A percentile compares a stretch with the other conserved stretches of the same genome.
These are phyloP conservation scores for Amphimallon solstitiale DNA, from an alignment of 2,888 invertebrate genomes.

Conservation along the genomic window DNA sequence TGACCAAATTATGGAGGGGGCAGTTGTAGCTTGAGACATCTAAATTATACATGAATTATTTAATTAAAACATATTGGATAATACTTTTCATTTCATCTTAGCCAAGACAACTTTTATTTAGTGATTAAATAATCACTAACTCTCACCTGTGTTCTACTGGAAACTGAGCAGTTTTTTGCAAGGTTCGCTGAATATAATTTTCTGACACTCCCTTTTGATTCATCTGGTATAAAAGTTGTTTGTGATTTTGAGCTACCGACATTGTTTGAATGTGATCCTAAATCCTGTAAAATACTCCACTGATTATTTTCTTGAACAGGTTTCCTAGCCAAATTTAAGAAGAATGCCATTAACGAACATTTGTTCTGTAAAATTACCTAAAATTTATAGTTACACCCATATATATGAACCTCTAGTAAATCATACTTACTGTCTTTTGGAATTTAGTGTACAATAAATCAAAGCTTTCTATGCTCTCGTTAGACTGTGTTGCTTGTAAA, in stretches of 20 bases:
- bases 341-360: conserved; percentile 54
- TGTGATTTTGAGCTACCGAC: conserved; percentile 45
- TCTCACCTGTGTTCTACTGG: conserved; percentile 44
- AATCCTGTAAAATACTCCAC: conserved; percentile 49
- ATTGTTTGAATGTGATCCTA: conserved; percentile 49
- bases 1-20: conserved; percentile 52
- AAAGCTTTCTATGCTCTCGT: conserved; percentile 55
- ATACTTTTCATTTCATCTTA: too few relatives aligned
- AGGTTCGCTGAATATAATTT: conserved; percentile 37
- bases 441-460: conserved; percentile 57
- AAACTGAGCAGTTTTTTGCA: conserved; percentile 33
- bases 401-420: not conserved
- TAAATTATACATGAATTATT: conserved; percentile 17
- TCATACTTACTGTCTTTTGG: conserved; percentile 54
- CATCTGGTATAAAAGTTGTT: conserved; percentile 48
- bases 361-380: conserved; percentile 56
- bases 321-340: conserved; percentile 51
- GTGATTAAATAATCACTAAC: not conserved
- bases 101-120: not conserved
- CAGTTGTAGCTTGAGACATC: conserved; percentile 50
- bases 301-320: conserved; percentile 28
- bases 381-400: conserved; percentile 34
- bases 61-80: not conserved
- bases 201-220: conserved; percentile 52
- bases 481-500: conserved; percentile 45